Evolutionary conservation across 2,888 invertebrate genomes (phyloP), one percentile per base, ranked within the genome.

Genomic region (Reticulitermes lucifugus): DNA sequence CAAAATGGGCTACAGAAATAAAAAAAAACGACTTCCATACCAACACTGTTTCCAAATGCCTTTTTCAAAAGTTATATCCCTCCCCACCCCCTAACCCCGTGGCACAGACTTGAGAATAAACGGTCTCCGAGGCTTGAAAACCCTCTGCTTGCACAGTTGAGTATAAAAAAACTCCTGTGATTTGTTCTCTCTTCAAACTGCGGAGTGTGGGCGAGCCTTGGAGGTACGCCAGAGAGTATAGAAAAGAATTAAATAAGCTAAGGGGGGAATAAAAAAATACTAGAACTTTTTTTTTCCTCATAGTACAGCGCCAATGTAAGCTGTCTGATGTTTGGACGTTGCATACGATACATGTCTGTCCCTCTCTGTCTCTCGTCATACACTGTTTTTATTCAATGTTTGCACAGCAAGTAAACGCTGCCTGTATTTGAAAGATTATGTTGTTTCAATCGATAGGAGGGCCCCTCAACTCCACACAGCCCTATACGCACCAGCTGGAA

Each of bases 31-130:
- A 7, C n/a, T 6, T 10, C 73, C 29, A 0, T 14, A 14, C 41
- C 46, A 10, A 22, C 46, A 10, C 1, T n/a, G 77, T 77, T 46
- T n/a, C 77, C 77, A 77, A 77, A 77, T 46, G 51, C 46, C 51
- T 77, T 77, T n/a, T 51, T 10, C 43, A 14, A 77, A 46, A 46
- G 6, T 46, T 35, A 43, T 46, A 46, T 4, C 29, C 43, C 46
- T 12, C 41, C 75, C 43, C 2, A 2, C 35, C 35, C 35, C 35
- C 35, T 4, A 35, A 2, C 75, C 14, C 41, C 29, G 43, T 75
- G 43, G 65, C 81, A 65, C 81, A 43, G 70, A 70, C 81, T 70
- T 81, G 81, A 43, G 81, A 70, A 70, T 81, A 81, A 81, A 81
- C 81, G 81, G 70, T 46, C 77, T n/a, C 9, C 41, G n/a, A 46